Conservation (phyloP, 2,113 vertebrate genomes). For the Steatornis caripensis region DNA sequence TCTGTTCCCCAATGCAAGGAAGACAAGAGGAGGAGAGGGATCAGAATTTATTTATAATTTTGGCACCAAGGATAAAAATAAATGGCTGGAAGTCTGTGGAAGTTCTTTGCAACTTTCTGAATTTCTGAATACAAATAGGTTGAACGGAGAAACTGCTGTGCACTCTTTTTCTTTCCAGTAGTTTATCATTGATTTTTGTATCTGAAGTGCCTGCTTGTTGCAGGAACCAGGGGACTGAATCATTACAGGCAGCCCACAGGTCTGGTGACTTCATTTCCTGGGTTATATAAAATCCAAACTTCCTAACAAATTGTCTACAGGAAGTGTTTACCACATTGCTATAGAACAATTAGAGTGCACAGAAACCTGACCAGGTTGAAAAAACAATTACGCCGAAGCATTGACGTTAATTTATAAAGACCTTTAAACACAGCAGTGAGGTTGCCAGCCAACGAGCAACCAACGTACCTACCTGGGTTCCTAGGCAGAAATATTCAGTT, state of each 20-base stretch:
- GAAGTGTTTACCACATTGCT: slow-evolving; percentile 46
- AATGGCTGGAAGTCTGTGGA: neutral
- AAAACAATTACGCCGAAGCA: neutral
- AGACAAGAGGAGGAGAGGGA: neutral
- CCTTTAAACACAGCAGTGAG: neutral
- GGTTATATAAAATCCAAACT: slow-evolving; percentile 53
- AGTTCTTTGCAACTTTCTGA: neutral
- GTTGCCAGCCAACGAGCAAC: neutral
- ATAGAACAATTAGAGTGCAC: slow-evolving; percentile 38
- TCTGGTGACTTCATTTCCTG: slow-evolving; percentile 61
- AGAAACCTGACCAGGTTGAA: slow-evolving; percentile 8
- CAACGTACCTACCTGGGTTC: neutral
- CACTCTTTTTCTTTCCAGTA: neutral
- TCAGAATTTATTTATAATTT: neutral
- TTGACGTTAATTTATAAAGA: neutral
- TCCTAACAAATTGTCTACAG: slow-evolving; percentile 35
- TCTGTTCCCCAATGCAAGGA: neutral
- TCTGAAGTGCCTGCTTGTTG: neutral
- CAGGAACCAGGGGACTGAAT: slow-evolving; percentile 4
- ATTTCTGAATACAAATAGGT: neutral
- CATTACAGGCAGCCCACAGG: neutral
- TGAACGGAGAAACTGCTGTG: neutral
- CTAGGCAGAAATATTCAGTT: neutral
- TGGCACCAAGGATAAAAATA: neutral
- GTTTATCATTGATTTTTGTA: neutral